These are phyloP conservation scores for Thalassoma bifasciatum DNA, from an alignment of 2,113 vertebrate species.

Conservation along the genomic window DNA sequence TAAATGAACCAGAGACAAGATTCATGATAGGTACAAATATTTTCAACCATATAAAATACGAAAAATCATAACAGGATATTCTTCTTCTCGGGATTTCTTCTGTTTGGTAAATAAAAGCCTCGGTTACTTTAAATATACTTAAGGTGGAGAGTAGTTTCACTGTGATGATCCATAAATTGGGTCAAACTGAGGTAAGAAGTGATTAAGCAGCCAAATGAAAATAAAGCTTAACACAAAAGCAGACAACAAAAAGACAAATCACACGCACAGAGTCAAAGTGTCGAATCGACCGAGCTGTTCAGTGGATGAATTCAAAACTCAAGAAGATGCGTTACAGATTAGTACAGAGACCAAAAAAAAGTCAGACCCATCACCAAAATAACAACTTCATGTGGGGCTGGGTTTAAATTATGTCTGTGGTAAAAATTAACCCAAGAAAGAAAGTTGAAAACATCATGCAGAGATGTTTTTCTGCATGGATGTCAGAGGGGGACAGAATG, in stretches of 20 bases:
- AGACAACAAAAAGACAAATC: conserved; percentile 8
- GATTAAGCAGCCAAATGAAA: conserved; percentile 28
- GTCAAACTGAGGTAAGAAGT: conserved; percentile 9
- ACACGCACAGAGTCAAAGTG: neutral
- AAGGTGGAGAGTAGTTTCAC: no score
- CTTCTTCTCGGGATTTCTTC: no score
- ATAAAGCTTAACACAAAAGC: neutral
- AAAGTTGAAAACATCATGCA: conserved; percentile 43
- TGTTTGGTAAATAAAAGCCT: neutral
- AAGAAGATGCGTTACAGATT: conserved; percentile 12
- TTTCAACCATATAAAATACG: no score
- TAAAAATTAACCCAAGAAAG: conserved; percentile 25
- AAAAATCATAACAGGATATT: no score
- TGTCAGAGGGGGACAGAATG: conserved; percentile 47
- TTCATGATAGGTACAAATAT: no score
- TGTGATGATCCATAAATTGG: no score
- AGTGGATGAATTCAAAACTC: neutral
- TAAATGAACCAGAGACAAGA: no score
- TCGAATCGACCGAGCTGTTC: neutral
- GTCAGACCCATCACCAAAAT: conserved; percentile 32
- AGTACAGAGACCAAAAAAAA: neutral
- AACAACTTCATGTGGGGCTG: conserved; percentile 12
- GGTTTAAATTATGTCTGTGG: conserved; percentile 30
- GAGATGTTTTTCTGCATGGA: conserved; percentile 39
- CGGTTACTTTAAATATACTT: no score